Percentiles rank a stretch among this genome's conserved stretches.
Evolutionary conservation across 1,140 invertebrate species (phyloP).

Genomic region (Yoshiicerus persimilis): DNA sequence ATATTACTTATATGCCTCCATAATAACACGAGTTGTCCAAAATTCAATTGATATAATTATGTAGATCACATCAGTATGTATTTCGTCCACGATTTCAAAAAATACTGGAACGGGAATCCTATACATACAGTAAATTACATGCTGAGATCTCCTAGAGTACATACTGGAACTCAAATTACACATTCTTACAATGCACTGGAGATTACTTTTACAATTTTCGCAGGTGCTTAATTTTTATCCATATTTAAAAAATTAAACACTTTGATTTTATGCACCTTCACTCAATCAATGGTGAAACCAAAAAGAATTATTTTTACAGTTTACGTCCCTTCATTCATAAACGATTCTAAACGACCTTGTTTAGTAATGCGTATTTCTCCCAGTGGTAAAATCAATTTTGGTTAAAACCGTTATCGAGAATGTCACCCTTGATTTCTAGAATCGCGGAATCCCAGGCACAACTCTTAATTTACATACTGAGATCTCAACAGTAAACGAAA

Average conservation of each 20-base stretch:
- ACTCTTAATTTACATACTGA: no score
- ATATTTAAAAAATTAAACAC: background rate
- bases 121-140: background rate
- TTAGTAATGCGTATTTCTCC: no score
- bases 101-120: background rate
- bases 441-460: slow-evolving; percentile 19
- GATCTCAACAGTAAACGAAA: no score
- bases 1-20: no score
- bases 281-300: background rate
- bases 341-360: background rate
- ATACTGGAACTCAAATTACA: background rate
- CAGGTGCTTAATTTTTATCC: background rate
- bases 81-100: background rate
- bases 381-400: no score
- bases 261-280: background rate
- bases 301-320: background rate
- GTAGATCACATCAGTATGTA: background rate
- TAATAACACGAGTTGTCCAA: background rate
- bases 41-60: background rate
- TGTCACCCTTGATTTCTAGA: background rate
- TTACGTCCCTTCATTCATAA: background rate
- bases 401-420: background rate
- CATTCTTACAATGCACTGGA: background rate
- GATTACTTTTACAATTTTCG: background rate
- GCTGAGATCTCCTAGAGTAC: background rate